Evolutionary conservation across 2,113 vertebrate genomes (phyloP).

Genomic region (human): GRCh38 chr14:54083001-54083500

Average conservation of each 20-base stretch:
- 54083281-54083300: not conserved
- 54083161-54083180: not conserved
- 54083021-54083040: not conserved
- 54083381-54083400: not conserved
- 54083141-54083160: not conserved
- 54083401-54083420: not conserved
- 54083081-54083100: not conserved
- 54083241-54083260: not conserved
- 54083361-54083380: not conserved
- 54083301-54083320: not conserved
- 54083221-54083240: slow-evolving; percentile 22
- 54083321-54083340: not conserved
- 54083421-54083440: not conserved
- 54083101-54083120: not conserved
- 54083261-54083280: not conserved
- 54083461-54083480: not conserved
- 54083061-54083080: slow-evolving; percentile 29
- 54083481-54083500: not conserved
- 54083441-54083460: not conserved
- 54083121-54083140: not conserved
- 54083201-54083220: not conserved
- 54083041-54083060: not conserved
- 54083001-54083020: not conserved
- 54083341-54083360: not conserved
- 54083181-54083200: not conserved